Conservation (phyloP, 2,888 invertebrate species). For the Amphipyra berbera region DNA sequence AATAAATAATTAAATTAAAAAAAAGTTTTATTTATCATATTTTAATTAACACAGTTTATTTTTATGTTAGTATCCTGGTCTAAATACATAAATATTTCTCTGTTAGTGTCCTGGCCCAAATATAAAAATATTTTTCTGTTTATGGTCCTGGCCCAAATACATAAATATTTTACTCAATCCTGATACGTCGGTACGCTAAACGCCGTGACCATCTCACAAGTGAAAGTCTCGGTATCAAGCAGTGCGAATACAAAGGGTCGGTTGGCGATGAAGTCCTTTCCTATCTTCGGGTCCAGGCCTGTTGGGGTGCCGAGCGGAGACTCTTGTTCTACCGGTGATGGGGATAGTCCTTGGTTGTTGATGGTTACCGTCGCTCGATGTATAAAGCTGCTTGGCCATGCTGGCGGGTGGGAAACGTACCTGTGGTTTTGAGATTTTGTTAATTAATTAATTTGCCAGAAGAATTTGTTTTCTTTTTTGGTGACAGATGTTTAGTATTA, state of each 20-base stretch:
- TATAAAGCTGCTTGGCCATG: conserved; percentile 49
- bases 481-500: too few species aligned
- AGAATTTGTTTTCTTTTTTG: too few species aligned
- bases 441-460: too few species aligned
- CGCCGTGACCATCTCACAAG: conserved; percentile 15
- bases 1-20: too few species aligned
- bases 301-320: neutral
- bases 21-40: too few species aligned
- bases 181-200: conserved; percentile 39
- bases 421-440: conserved; percentile 29
- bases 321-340: conserved; percentile 11
- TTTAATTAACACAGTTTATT: too few species aligned
- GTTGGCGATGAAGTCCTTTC: conserved; percentile 37
- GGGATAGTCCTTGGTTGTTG: conserved; percentile 34
- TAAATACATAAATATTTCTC: too few species aligned
- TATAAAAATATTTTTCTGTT: too few species aligned
- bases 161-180: too few species aligned
- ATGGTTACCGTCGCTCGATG: conserved; percentile 52
- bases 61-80: too few species aligned
- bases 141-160: too few species aligned
- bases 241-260: conserved; percentile 47
- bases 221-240: conserved; percentile 44
- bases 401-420: conserved; percentile 59
- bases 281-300: conserved; percentile 27
- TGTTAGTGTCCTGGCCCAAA: too few species aligned